Percentiles rank a stretch among this genome's conserved stretches.
Evolutionary conservation across 2,888 invertebrate species (phyloP).

Genomic region (Acrocera orbiculus): DNA sequence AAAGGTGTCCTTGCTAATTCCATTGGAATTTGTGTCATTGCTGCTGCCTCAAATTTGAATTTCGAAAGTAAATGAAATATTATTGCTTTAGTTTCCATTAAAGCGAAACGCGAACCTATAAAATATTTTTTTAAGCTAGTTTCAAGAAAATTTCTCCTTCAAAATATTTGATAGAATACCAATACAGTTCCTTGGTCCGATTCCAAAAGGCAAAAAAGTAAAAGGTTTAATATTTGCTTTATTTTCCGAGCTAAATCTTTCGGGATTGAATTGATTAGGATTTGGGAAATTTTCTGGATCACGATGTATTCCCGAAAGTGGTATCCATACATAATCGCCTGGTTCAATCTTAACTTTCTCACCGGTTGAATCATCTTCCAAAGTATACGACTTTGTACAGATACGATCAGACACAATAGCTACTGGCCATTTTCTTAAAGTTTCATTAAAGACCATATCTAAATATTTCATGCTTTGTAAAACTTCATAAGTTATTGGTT

Average conservation of each 20-base stretch:
- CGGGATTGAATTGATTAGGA: constrained; percentile 40
- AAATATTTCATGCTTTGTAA: constrained; percentile 41
- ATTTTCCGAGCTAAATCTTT: constrained; percentile 40
- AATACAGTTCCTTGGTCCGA: constrained; percentile 44
- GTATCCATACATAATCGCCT: constrained; percentile 23
- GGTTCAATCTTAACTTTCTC: constrained; percentile 19
- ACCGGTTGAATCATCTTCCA: constrained; percentile 16
- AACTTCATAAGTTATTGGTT: constrained; percentile 36
- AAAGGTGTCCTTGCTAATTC: constrained; percentile 16
- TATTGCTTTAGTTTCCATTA: constrained; percentile 25
- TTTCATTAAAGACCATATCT: constrained; percentile 37
- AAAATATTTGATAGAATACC: constrained; percentile 23
- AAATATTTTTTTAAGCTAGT: not conserved
- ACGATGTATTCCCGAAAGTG: constrained; percentile 33
- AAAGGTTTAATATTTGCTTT: constrained; percentile 33
- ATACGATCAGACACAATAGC: constrained; percentile 32
- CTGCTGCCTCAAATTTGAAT: constrained; percentile 18
- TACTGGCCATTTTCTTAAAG: constrained; percentile 36
- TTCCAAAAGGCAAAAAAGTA: constrained; percentile 37
- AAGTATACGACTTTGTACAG: constrained; percentile 36
- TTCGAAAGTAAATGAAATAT: constrained; percentile 22
- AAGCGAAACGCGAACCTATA: constrained; percentile 24
- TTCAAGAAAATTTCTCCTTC: not conserved
- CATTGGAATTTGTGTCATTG: constrained; percentile 20
- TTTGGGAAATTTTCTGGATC: constrained; percentile 36